These are phyloP conservation scores for Hyperoplus immaculatus DNA, from an alignment of 2,797 vertebrate genomes.

Conservation along the genomic window DNA sequence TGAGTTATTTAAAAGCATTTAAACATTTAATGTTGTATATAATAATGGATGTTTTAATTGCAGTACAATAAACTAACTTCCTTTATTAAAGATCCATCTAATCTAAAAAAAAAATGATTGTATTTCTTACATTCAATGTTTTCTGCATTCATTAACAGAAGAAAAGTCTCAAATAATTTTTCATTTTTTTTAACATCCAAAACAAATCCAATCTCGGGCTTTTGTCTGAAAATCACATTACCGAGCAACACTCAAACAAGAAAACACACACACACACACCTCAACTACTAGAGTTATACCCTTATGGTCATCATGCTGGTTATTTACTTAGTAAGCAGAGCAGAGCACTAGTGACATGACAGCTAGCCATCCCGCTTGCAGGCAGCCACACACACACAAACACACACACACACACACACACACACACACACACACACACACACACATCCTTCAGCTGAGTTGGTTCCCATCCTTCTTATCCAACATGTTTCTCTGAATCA, in stretches of 20 bases:
- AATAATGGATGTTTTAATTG: neutral
- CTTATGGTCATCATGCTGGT: constrained; percentile 41
- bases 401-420: constrained; percentile 23
- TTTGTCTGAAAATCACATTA: neutral
- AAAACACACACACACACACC: constrained; percentile 13
- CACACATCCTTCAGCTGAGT: constrained; percentile 23
- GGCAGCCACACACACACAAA: constrained; percentile 43
- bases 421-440: constrained; percentile 28
- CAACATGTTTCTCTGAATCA: constrained; percentile 41
- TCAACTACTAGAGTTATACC: constrained; percentile 37
- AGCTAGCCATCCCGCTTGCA: constrained; percentile 59
- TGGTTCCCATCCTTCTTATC: constrained; percentile 56
- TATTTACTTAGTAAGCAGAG: constrained; percentile 57
- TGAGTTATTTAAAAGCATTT: neutral
- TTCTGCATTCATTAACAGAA: neutral
- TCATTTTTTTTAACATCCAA: neutral
- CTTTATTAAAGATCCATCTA: neutral
- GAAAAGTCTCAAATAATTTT: neutral
- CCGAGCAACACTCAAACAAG: neutral
- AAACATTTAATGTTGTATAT: neutral
- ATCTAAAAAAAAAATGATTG: neutral
- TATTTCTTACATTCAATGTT: neutral
- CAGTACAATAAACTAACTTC: neutral
- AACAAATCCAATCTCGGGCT: neutral
- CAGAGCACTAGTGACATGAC: constrained; percentile 54